These are phyloP conservation scores for Alosa alosa DNA, from an alignment of 2,113 vertebrate genomes.

Conservation along the genomic window DNA sequence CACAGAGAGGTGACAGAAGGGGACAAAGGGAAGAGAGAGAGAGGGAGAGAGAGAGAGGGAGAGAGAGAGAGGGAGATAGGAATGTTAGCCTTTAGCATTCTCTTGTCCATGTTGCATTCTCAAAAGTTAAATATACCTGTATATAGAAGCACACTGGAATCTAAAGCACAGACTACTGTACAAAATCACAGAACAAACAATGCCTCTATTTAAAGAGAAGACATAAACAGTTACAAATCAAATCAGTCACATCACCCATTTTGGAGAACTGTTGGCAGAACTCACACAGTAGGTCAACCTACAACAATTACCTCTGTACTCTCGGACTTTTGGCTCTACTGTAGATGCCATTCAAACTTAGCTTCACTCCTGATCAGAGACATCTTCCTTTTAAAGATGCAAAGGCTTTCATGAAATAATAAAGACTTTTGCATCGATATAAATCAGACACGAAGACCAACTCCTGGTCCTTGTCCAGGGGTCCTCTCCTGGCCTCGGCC, in stretches of 20 bases:
- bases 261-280: background rate
- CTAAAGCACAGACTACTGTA: background rate
- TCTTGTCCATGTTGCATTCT: background rate
- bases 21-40: no score
- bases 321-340: background rate
- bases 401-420: background rate
- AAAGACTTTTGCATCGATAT: background rate
- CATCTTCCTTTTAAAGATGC: background rate
- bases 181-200: no score
- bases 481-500: background rate
- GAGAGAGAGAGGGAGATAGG: background rate
- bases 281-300: background rate
- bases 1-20: background rate
- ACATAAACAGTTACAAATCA: no score
- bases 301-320: background rate
- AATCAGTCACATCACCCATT: no score
- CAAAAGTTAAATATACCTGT: background rate
- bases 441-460: background rate
- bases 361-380: background rate
- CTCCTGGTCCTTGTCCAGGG: background rate
- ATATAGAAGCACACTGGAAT: no score
- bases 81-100: background rate
- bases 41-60: background rate
- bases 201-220: no score
- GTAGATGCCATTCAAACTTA: background rate